Evolutionary conservation across 2,797 vertebrate species (phyloP).

Genomic region (Parauchenoglanis ngamensis): DNA sequence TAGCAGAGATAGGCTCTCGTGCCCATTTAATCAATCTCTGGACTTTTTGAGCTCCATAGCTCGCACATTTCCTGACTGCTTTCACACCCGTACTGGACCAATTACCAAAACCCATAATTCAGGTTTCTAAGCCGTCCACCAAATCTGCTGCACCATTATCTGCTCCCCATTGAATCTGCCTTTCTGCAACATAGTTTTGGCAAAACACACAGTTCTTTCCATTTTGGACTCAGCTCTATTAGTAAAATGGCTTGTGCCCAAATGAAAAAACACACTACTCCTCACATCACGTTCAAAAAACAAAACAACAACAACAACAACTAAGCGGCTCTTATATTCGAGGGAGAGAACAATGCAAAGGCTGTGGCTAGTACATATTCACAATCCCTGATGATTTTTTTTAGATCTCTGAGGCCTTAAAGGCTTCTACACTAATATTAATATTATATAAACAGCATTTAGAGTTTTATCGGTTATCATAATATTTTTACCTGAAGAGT

Average conservation of each 20-base stretch:
- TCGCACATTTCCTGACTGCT: constrained; percentile 9
- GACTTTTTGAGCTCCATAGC: background rate
- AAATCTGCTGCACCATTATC: constrained; percentile 19
- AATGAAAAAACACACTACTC: constrained; percentile 17
- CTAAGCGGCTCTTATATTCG: background rate
- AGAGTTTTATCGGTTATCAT: background rate
- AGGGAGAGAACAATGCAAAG: background rate
- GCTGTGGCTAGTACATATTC: background rate
- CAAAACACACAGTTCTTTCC: constrained; percentile 16
- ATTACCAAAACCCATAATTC: constrained; percentile 20
- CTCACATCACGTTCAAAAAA: constrained; percentile 13
- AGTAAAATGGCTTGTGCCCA: constrained; percentile 31
- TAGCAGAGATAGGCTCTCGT: background rate
- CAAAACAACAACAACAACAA: background rate
- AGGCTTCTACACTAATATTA: background rate
- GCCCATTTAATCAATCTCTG: constrained; percentile 26
- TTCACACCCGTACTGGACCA: background rate
- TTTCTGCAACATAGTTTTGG: constrained; percentile 6
- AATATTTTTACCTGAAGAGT: background rate
- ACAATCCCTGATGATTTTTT: background rate
- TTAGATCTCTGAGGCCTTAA: background rate
- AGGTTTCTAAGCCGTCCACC: background rate
- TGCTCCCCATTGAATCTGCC: constrained; percentile 16
- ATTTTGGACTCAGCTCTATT: constrained; percentile 29
- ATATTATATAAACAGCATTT: background rate